Percentiles rank a stretch among this genome's conserved stretches.
Evolutionary conservation across 2,797 vertebrate genomes (phyloP).

Genomic region (Dicrostonyx torquatus): DNA sequence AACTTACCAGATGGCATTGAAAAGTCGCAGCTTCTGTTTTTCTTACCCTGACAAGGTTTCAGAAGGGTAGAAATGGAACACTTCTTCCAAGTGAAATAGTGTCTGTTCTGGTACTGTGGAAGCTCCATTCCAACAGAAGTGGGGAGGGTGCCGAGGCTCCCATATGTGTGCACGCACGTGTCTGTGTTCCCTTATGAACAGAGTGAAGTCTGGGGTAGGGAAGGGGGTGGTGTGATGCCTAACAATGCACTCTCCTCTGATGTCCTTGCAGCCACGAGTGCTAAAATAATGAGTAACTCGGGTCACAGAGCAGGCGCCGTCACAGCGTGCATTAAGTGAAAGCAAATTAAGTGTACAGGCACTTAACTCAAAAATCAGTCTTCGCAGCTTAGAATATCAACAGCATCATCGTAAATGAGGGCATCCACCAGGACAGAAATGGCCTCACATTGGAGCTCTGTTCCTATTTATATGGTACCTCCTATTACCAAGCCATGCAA

Average conservation of each 20-base stretch:
- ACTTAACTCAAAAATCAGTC: slow-evolving; percentile 57
- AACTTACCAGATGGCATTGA: slow-evolving; percentile 78
- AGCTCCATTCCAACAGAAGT: background rate
- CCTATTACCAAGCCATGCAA: background rate
- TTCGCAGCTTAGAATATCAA: slow-evolving; percentile 8
- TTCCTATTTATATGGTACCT: background rate
- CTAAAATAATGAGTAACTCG: slow-evolving; percentile 37
- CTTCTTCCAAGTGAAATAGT: slow-evolving; percentile 68
- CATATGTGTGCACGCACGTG: background rate
- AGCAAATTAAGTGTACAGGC: slow-evolving; percentile 27
- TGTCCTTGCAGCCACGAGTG: slow-evolving; percentile 32
- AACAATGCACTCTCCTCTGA: background rate
- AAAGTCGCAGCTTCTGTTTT: slow-evolving; percentile 76
- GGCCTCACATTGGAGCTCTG: background rate
- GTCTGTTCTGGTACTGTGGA: slow-evolving; percentile 32
- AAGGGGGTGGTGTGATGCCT: background rate
- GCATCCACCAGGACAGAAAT: background rate
- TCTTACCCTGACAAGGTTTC: slow-evolving; percentile 70
- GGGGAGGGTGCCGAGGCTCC: background rate
- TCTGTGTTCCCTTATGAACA: background rate
- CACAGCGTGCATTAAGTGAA: background rate
- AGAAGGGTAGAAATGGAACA: slow-evolving; percentile 70
- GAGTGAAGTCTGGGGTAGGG: background rate
- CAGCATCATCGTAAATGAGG: background rate
- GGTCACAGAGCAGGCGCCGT: slow-evolving; percentile 42